Conservation (phyloP, 35 echinoderm and acorn worm genomes). For the Nesometra sesokonis region DNA sequence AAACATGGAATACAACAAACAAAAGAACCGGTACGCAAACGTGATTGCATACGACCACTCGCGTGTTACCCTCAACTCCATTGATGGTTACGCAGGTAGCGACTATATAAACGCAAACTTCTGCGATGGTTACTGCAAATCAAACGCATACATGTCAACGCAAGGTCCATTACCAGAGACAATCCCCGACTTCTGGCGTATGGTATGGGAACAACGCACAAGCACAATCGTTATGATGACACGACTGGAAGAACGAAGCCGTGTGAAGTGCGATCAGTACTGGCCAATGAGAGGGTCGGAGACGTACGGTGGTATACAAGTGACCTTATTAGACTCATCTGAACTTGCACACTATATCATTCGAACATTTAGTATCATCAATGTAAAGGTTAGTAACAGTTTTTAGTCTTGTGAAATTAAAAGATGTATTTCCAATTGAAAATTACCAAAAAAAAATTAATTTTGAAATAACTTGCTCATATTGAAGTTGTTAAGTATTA, state of each 20-base stretch:
- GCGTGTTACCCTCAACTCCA: conserved; percentile 48
- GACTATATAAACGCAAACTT: conserved; percentile 98
- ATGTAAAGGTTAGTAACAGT: conserved; percentile 62
- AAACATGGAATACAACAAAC: conserved; percentile 84
- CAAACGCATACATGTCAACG: conserved; percentile 95
- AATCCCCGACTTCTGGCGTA: conserved; percentile 94
- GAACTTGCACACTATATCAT: conserved; percentile 92
- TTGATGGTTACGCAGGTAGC: conserved; percentile 81
- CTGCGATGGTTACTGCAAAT: conserved; percentile 95
- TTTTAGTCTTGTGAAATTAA: not conserved
- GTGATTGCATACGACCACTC: conserved; percentile 99
- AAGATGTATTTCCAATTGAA: no score
- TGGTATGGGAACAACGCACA: conserved; percentile 94
- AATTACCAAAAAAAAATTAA: no score
- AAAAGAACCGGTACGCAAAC: conserved; percentile 98
- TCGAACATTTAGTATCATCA: conserved; percentile 72
- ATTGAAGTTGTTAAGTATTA: no score
- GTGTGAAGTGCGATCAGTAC: conserved; percentile 99
- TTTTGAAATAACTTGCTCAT: no score
- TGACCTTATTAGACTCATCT: conserved; percentile 72
- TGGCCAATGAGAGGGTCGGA: conserved; percentile 86
- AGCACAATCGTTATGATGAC: conserved; percentile 98
- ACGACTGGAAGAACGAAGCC: conserved; percentile 89
- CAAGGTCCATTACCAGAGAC: conserved; percentile 93
- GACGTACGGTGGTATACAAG: conserved; percentile 76